These are phyloP conservation scores for Papilio dardanus DNA, from an alignment of 1,140 invertebrate genomes.

Conservation along the genomic window DNA sequence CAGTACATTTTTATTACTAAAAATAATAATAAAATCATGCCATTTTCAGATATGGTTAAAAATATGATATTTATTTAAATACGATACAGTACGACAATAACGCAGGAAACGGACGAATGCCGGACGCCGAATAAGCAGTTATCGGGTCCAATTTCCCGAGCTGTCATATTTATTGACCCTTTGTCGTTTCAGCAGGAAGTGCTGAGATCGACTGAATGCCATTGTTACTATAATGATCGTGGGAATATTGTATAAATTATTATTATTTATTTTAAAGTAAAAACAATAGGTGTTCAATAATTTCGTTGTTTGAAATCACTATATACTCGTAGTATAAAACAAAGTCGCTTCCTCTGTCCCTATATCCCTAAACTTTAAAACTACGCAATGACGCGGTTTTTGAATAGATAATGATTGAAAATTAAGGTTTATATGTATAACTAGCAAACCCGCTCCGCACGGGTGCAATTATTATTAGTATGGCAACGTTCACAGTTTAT, in stretches of 20 bases:
- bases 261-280: not conserved
- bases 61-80: conserved; percentile 9
- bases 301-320: no score
- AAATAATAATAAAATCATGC: not conserved
- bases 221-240: conserved; percentile 43
- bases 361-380: no score
- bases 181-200: conserved; percentile 45
- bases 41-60: not conserved
- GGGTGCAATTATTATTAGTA: no score
- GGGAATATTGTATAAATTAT: conserved; percentile 30
- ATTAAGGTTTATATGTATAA: no score
- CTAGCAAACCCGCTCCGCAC: no score
- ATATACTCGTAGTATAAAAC: no score
- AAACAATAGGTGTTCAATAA: no score
- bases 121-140: conserved; percentile 55
- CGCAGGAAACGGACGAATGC: conserved; percentile 36
- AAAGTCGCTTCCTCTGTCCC: no score
- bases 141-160: conserved; percentile 59
- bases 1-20: no score
- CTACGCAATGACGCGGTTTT: no score
- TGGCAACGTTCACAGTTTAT: no score
- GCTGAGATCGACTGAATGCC: conserved; percentile 49
- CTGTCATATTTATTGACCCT: conserved; percentile 63
- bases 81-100: conserved; percentile 6
- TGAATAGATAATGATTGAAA: no score